Conservation (phyloP, 2,797 vertebrate genomes). For the Balearica regulorum region DNA sequence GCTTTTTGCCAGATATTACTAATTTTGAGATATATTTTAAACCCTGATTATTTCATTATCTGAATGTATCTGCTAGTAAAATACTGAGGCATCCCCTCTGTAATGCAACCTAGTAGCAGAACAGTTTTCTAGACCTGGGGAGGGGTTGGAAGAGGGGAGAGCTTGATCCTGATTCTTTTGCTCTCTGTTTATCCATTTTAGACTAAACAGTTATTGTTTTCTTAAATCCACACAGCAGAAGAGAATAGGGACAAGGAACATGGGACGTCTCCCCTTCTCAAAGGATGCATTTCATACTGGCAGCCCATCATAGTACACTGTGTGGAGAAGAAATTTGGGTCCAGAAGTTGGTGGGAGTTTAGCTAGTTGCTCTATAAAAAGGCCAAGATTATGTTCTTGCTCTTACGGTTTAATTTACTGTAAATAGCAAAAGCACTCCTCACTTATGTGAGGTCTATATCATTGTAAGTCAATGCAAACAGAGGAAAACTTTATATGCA, state of each 20-base stretch:
- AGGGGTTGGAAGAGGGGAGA: not conserved
- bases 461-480: slow-evolving; percentile 7
- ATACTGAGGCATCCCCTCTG: not conserved
- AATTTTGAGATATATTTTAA: not conserved
- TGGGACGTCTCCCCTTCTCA: not conserved
- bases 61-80: not conserved
- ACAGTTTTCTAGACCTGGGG: not conserved
- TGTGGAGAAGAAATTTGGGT: not conserved
- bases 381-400: not conserved
- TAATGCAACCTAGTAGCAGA: not conserved
- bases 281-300: not conserved
- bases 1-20: not conserved
- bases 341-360: not conserved
- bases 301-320: not conserved
- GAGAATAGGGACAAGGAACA: not conserved
- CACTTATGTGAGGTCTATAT: not conserved
- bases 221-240: not conserved
- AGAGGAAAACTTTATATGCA: slow-evolving; percentile 53
- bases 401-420: slow-evolving; percentile 15
- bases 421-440: not conserved
- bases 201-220: not conserved
- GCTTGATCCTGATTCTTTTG: not conserved
- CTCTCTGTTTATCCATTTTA: not conserved
- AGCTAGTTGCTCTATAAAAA: not conserved
- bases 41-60: not conserved